These are phyloP conservation scores for Drosophila santomea DNA, from an alignment of 1,140 invertebrate species.

Conservation along the genomic window DNA sequence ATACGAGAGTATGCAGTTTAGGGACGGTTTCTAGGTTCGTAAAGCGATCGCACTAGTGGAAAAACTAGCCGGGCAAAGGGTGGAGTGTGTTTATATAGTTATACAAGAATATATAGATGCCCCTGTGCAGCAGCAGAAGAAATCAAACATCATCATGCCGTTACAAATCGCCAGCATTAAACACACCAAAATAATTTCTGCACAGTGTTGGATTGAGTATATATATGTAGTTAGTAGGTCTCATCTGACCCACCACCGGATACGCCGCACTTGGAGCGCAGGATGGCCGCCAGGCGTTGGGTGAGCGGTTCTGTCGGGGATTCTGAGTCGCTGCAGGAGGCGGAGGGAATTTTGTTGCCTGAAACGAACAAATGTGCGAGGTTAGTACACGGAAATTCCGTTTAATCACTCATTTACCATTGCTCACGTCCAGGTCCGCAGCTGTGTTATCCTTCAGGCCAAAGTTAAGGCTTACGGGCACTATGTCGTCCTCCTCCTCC, in stretches of 20 bases:
- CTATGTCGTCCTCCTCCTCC: constrained; percentile 84
- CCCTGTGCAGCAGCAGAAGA: constrained; percentile 35
- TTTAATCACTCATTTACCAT: constrained; percentile 43
- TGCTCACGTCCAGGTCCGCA: constrained; percentile 76
- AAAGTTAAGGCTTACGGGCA: constrained; percentile 69
- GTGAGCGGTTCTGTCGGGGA: constrained; percentile 87
- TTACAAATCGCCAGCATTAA: constrained; percentile 6
- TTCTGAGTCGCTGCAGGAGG: constrained; percentile 86
- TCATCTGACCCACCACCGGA: constrained; percentile 54
- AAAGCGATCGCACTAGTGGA: constrained; percentile 69
- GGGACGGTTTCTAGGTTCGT: constrained; percentile 80
- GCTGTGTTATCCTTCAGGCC: constrained; percentile 40
- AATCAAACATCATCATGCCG: constrained; percentile 8
- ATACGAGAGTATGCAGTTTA: constrained; percentile 62
- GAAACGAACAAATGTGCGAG: constrained; percentile 8
- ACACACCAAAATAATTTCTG: constrained; percentile 10
- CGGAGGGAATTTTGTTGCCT: constrained; percentile 83
- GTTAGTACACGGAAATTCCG: background rate
- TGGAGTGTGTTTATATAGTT: constrained; percentile 42
- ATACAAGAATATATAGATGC: constrained; percentile 64
- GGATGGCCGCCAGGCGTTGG: constrained; percentile 85
- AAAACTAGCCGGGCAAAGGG: constrained; percentile 64
- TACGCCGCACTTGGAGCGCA: constrained; percentile 84
- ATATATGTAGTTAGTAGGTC: constrained; percentile 46
- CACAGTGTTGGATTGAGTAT: constrained; percentile 14